Percentiles rank a stretch among this genome's conserved stretches.
These are phyloP conservation scores for Origma solitaria DNA, from an alignment of 2,113 vertebrate genomes.

Conservation along the genomic window DNA sequence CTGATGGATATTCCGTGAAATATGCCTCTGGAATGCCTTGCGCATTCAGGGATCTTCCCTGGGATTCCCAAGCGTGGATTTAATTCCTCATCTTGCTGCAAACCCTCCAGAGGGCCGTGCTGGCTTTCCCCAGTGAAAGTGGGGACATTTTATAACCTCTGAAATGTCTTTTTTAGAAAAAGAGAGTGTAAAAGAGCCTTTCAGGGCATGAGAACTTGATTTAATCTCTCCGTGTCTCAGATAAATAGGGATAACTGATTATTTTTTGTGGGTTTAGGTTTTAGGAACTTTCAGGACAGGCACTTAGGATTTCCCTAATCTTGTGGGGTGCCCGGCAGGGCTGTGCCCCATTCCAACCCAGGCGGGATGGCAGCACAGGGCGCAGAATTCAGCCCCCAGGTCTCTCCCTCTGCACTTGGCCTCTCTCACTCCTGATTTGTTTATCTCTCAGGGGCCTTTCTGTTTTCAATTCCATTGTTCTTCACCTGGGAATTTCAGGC, in stretches of 20 bases:
- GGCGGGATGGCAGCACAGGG: neutral
- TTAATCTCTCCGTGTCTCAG: neutral
- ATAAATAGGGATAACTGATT: neutral
- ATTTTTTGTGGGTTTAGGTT: neutral
- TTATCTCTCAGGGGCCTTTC: slow-evolving; percentile 45
- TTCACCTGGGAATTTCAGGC: slow-evolving; percentile 62
- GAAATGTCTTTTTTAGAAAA: neutral
- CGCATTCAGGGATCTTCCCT: neutral
- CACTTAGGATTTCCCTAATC: fast-evolving
- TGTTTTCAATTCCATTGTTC: slow-evolving; percentile 58
- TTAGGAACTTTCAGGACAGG: neutral
- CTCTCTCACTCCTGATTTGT: neutral
- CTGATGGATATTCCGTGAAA: neutral
- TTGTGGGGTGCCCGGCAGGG: neutral
- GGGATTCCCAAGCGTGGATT: neutral
- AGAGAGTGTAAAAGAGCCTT: neutral
- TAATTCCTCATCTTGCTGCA: neutral
- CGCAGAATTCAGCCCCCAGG: neutral
- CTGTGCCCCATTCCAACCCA: fast-evolving
- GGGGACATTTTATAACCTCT: neutral
- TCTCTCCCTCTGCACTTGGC: fast-evolving
- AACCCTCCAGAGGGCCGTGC: neutral
- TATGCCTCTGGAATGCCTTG: no score
- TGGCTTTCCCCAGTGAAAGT: neutral
- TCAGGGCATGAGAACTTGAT: neutral